These are phyloP conservation scores for Phalacrocorax carbo DNA, from an alignment of 2,113 vertebrate species.

Conservation along the genomic window DNA sequence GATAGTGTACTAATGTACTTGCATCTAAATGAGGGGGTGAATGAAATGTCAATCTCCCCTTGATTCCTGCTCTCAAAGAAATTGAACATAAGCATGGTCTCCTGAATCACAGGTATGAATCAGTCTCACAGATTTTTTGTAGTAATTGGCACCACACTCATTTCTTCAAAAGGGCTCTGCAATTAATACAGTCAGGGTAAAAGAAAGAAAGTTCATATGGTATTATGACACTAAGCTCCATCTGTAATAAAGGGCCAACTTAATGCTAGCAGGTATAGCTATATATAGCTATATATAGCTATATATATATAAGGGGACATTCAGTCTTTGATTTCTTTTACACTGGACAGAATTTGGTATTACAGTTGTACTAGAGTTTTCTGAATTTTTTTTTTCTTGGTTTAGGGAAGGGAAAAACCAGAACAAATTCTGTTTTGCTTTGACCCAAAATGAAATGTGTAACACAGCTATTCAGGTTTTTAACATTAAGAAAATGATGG, in stretches of 20 bases:
- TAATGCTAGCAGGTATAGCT: background rate
- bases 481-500: background rate
- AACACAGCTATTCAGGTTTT: background rate
- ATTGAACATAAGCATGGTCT: background rate
- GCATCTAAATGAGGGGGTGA: background rate
- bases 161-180: constrained; percentile 1
- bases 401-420: background rate
- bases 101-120: constrained; percentile 33
- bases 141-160: background rate
- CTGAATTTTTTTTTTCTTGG: background rate
- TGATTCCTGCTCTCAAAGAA: constrained; percentile 28
- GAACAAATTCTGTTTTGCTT: background rate
- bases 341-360: background rate
- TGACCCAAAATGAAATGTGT: background rate
- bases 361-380: background rate
- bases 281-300: too few species aligned
- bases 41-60: constrained; percentile 26
- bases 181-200: constrained; percentile 42
- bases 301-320: background rate
- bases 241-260: background rate
- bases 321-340: background rate
- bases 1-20: constrained; percentile 20
- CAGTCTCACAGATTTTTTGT: background rate
- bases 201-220: background rate
- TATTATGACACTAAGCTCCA: background rate